Conservation (phyloP, 1,140 invertebrate species). For the Eupeodes corollae region DNA sequence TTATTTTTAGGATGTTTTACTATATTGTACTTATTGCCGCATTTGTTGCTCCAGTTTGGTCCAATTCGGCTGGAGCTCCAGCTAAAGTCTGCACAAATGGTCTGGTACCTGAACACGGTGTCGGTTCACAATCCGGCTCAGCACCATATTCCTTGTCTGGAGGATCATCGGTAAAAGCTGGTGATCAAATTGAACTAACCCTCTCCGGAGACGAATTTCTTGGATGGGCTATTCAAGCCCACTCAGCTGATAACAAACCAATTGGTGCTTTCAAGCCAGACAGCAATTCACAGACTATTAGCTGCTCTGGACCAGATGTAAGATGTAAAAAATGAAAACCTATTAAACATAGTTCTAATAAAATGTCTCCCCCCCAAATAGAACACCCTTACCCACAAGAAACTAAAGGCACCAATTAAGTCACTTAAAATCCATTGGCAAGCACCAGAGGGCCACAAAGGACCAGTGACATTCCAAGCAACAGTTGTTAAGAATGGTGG, state of each 20-base stretch:
- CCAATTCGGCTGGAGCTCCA: conserved; percentile 24
- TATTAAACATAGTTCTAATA: neutral
- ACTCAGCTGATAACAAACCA: conserved; percentile 24
- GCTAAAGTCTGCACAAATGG: conserved; percentile 19
- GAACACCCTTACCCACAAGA: conserved; percentile 36
- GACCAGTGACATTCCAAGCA: conserved; percentile 34
- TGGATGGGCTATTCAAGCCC: conserved; percentile 29
- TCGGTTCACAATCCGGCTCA: conserved; percentile 12
- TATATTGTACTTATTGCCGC: neutral
- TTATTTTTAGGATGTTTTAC: neutral
- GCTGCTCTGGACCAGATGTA: conserved; percentile 16
- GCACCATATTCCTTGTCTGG: conserved; percentile 7
- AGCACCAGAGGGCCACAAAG: conserved; percentile 30
- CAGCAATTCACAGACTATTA: conserved; percentile 21
- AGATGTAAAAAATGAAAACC: neutral
- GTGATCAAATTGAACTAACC: conserved; percentile 17
- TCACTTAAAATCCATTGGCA: conserved; percentile 28
- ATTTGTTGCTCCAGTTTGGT: neutral
- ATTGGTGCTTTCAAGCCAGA: conserved; percentile 23
- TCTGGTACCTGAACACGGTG: conserved; percentile 27
- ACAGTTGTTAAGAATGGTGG: conserved; percentile 37
- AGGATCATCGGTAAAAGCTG: conserved; percentile 10
- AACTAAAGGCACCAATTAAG: conserved; percentile 21
- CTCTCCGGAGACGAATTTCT: conserved; percentile 24
- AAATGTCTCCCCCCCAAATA: neutral